Conservation (phyloP, 2,113 vertebrate genomes). For the Coregonus clupeaformis region DNA sequence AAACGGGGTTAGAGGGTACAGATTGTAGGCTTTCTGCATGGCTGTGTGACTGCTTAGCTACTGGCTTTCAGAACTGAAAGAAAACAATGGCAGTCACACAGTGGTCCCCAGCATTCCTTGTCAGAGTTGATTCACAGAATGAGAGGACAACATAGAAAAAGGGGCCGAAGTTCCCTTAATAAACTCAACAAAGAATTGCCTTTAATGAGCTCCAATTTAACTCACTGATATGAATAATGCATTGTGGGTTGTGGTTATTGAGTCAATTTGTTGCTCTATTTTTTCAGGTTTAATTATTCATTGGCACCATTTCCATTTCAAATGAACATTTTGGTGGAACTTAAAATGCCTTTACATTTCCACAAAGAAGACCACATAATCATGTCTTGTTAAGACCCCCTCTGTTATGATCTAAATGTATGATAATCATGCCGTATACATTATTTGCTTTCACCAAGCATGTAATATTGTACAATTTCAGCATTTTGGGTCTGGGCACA, state of each 20-base stretch:
- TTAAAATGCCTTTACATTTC: constrained; percentile 3
- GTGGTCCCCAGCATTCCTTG: constrained; percentile 56
- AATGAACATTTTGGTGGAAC: background rate
- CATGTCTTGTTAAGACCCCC: background rate
- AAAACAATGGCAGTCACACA: constrained; percentile 58
- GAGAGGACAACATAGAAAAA: constrained; percentile 10
- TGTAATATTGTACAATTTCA: too few species aligned
- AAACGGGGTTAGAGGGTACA: constrained; percentile 37
- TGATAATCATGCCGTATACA: background rate
- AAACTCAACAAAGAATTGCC: constrained; percentile 46
- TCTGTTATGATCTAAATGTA: constrained; percentile 1
- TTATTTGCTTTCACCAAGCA: background rate
- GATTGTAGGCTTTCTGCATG: constrained; percentile 60
- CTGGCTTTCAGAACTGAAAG: constrained; percentile 62
- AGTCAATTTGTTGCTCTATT: constrained; percentile 49
- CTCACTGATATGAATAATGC: constrained; percentile 56
- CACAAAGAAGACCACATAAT: background rate
- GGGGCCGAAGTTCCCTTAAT: constrained; percentile 23
- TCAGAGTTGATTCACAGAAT: constrained; percentile 47
- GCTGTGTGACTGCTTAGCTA: constrained; percentile 60
- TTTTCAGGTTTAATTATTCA: constrained; percentile 44
- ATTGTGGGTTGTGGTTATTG: constrained; percentile 32
- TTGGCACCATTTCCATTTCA: constrained; percentile 28
- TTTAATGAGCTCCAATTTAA: constrained; percentile 43
- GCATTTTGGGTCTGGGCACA: too few species aligned